These are phyloP conservation scores for Charaxes varanes DNA, from an alignment of 1,140 invertebrate genomes.

Conservation along the genomic window DNA sequence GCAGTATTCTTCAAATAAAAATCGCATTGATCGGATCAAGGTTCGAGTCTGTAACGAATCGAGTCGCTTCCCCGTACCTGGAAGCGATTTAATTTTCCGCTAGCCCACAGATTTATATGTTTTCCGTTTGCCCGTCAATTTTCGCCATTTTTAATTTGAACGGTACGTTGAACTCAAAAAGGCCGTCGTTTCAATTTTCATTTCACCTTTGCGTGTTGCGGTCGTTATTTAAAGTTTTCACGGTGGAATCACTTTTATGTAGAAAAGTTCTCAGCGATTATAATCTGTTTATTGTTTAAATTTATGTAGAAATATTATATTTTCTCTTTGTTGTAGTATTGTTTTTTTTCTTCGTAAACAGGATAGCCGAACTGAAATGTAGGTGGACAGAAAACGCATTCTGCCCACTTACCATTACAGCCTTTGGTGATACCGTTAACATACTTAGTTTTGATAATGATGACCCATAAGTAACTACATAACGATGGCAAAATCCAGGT, in stretches of 20 bases:
- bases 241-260: too few relatives aligned
- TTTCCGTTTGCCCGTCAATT: slow-evolving; percentile 60
- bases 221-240: slow-evolving; percentile 26
- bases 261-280: too few relatives aligned
- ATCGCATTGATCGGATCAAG: slow-evolving; percentile 22
- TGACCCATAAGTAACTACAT: too few relatives aligned
- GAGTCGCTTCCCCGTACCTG: slow-evolving; percentile 33
- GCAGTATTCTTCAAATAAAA: too few relatives aligned
- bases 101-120: slow-evolving; percentile 66
- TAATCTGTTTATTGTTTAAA: too few relatives aligned
- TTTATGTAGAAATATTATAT: slow-evolving; percentile 4
- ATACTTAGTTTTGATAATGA: too few relatives aligned
- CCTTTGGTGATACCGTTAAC: too few relatives aligned
- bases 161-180: slow-evolving; percentile 48
- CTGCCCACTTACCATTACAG: too few relatives aligned
- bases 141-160: slow-evolving; percentile 64
- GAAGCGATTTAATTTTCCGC: slow-evolving; percentile 66
- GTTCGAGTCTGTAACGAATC: slow-evolving; percentile 24
- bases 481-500: too few relatives aligned
- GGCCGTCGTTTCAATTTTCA: slow-evolving; percentile 43
- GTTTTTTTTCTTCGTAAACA: too few relatives aligned
- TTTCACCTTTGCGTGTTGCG: slow-evolving; percentile 29
- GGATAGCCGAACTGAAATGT: too few relatives aligned
- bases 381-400: too few relatives aligned
- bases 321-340: slow-evolving; percentile 6